A percentile compares a stretch with the other conserved stretches of the same genome.
Evolutionary conservation across 2,888 invertebrate species (phyloP).

Genomic region (Noctua comes): DNA sequence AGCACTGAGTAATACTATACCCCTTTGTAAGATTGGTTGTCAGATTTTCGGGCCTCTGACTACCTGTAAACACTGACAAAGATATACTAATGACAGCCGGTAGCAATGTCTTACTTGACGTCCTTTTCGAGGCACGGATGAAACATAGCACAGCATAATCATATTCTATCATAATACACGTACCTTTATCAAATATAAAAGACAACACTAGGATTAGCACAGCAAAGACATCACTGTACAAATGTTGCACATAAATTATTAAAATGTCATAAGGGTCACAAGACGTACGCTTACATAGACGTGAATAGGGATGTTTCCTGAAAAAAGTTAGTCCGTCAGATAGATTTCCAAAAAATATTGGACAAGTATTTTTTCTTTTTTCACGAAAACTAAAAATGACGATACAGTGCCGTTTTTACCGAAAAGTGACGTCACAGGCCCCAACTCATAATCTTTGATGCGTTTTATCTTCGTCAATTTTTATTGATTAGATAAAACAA

Average conservation of each 20-base stretch:
- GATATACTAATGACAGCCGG: neutral
- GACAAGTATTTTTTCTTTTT: no score
- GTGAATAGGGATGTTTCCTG: no score
- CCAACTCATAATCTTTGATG: no score
- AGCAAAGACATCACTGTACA: neutral
- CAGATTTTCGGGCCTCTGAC: neutral
- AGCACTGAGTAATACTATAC: neutral
- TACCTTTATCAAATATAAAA: neutral
- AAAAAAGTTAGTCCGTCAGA: no score
- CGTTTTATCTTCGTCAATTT: no score
- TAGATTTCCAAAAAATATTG: no score
- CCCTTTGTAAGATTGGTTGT: neutral
- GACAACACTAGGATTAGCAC: neutral
- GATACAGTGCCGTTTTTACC: no score
- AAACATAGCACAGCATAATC: neutral
- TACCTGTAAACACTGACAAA: neutral
- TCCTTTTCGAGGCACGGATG: neutral
- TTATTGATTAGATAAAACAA: no score
- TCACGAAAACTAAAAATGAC: no score
- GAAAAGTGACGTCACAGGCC: no score
- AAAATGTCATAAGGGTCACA: neutral
- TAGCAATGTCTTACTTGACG: neutral
- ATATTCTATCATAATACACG: neutral
- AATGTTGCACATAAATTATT: neutral
- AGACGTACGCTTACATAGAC: neutral